Conservation (phyloP, 1,140 invertebrate genomes). For the Fopius arisanus region DNA sequence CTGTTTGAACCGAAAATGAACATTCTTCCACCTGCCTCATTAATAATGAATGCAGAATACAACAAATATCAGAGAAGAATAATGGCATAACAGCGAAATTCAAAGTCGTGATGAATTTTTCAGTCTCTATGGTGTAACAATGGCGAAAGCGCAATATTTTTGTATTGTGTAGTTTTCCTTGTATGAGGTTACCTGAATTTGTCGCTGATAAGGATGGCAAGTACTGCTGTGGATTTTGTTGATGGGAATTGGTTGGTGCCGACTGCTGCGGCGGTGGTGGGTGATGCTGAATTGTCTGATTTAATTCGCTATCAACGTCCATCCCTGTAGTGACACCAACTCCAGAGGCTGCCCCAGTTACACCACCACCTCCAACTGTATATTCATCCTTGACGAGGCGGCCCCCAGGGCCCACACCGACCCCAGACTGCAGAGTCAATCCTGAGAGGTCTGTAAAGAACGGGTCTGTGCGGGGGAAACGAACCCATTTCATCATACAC, state of each 20-base stretch:
- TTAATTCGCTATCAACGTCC: slow-evolving; percentile 77
- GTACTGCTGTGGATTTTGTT: slow-evolving; percentile 54
- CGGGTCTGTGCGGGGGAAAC: slow-evolving; percentile 64
- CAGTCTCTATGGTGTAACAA: neutral
- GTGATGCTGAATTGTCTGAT: slow-evolving; percentile 84
- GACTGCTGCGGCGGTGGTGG: slow-evolving; percentile 68
- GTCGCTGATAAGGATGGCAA: slow-evolving; percentile 52
- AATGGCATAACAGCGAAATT: neutral
- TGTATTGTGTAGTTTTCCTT: neutral
- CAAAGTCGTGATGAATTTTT: neutral
- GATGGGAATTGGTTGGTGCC: slow-evolving; percentile 54
- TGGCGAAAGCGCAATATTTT: slow-evolving; percentile 36
- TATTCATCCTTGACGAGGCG: slow-evolving; percentile 80
- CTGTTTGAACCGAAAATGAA: no score
- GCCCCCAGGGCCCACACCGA: slow-evolving; percentile 65
- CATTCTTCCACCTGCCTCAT: no score
- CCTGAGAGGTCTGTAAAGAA: slow-evolving; percentile 83
- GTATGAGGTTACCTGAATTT: slow-evolving; percentile 51
- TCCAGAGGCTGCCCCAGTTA: slow-evolving; percentile 46
- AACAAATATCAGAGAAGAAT: no score
- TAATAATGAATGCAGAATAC: no score
- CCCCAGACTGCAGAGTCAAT: slow-evolving; percentile 78
- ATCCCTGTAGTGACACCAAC: slow-evolving; percentile 66
- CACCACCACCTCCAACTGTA: slow-evolving; percentile 72
- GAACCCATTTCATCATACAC: slow-evolving; percentile 62